Conservation (phyloP, 2,113 vertebrate genomes). For the Sapajus apella region DNA sequence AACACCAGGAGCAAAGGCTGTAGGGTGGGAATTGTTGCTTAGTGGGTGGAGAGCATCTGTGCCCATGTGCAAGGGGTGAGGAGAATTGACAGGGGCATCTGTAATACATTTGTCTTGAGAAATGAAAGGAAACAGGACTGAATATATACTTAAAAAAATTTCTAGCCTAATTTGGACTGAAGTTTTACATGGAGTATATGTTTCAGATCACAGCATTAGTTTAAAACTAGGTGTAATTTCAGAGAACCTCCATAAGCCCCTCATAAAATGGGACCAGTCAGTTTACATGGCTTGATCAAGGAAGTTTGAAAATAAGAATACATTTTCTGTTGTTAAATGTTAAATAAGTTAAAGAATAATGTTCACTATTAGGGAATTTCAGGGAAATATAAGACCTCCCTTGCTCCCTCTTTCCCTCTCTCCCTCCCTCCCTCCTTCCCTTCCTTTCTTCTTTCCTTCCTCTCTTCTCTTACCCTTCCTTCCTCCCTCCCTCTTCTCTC, state of each 20-base stretch:
- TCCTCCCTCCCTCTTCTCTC: neutral
- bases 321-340: neutral
- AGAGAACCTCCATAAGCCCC: neutral
- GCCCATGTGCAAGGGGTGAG: rapidly evolving
- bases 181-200: neutral
- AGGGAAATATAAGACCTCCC: neutral
- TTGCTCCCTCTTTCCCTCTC: neutral
- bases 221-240: neutral
- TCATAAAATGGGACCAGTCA: neutral
- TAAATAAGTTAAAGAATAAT: neutral
- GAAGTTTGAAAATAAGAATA: neutral
- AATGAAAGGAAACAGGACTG: neutral
- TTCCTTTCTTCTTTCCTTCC: neutral
- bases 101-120: neutral
- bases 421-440: neutral
- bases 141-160: neutral
- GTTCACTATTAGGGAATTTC: neutral
- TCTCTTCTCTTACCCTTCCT: neutral
- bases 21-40: neutral
- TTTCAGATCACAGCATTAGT: neutral
- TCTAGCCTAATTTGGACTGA: neutral
- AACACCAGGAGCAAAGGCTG: neutral
- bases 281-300: neutral
- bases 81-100: neutral
- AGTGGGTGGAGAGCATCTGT: neutral